Percentiles rank a stretch among this genome's conserved stretches.
These are phyloP conservation scores for Danaus melanippus DNA, from an alignment of 1,140 invertebrate species.

Conservation along the genomic window DNA sequence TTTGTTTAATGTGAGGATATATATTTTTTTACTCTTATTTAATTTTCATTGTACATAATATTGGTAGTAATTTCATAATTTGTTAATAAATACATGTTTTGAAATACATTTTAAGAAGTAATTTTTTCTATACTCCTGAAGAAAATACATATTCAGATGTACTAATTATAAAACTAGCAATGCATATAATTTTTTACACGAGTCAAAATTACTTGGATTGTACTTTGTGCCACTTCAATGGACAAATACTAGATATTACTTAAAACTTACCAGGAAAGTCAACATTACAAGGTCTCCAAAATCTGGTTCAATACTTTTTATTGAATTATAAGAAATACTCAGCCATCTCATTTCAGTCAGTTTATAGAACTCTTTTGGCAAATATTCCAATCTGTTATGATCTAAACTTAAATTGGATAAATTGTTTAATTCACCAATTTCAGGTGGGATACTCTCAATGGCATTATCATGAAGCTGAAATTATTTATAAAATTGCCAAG, in stretches of 20 bases:
- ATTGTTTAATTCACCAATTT: slow-evolving; percentile 82
- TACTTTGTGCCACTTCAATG: no score
- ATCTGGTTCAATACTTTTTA: slow-evolving; percentile 73
- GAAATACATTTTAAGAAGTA: background rate
- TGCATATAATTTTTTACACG: no score
- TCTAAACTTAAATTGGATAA: slow-evolving; percentile 85
- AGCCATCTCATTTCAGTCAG: slow-evolving; percentile 78
- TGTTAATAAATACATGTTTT: background rate
- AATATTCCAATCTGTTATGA: slow-evolving; percentile 79
- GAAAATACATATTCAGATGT: no score
- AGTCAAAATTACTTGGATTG: no score
- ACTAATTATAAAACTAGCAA: no score
- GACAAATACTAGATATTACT: no score
- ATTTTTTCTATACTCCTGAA: background rate
- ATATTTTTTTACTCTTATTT: no score
- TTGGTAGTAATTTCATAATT: background rate
- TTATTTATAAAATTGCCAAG: slow-evolving; percentile 9
- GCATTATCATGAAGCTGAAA: slow-evolving; percentile 86
- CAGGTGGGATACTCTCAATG: slow-evolving; percentile 79
- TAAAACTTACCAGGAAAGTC: slow-evolving; percentile 62
- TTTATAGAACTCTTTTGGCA: slow-evolving; percentile 78
- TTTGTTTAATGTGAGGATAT: no score
- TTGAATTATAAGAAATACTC: slow-evolving; percentile 81
- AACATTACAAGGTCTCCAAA: slow-evolving; percentile 84
- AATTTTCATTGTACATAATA: no score